phyloP scores from a whole-genome alignment of 2,113 vertebrate genomes.

The Plestiodon gilberti region DNA sequence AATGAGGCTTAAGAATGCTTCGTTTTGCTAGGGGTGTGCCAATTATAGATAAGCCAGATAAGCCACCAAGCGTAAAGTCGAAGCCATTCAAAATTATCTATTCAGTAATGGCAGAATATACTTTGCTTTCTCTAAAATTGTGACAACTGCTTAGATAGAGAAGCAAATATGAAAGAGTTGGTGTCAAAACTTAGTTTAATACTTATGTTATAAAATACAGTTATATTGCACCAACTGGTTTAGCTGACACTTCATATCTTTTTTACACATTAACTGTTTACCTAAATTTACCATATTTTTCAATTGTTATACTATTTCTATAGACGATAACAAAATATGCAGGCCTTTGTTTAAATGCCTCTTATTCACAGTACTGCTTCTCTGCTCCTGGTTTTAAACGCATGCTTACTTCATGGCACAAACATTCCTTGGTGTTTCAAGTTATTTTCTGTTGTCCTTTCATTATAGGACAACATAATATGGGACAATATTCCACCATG shows the following conservation, averaged over 20 bases:
- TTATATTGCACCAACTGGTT: neutral
- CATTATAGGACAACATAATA: neutral
- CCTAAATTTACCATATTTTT: rapidly evolving
- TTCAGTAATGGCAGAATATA: conserved; percentile 4
- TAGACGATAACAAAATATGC: neutral
- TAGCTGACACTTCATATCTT: neutral
- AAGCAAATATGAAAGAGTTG: neutral
- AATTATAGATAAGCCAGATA: neutral
- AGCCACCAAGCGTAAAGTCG: neutral
- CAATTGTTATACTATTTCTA: conserved; percentile 7
- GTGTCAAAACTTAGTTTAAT: conserved; percentile 7
- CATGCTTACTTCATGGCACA: rapidly evolving
- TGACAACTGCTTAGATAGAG: neutral
- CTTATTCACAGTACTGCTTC: rapidly evolving
- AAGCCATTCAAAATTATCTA: conserved; percentile 3
- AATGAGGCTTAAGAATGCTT: neutral
- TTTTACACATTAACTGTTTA: conserved; percentile 5
- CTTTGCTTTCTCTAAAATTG: neutral
- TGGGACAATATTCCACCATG: neutral
- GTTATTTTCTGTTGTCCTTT: neutral
- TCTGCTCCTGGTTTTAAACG: neutral
- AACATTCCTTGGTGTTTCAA: neutral
- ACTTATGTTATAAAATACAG: neutral
- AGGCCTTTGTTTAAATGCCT: rapidly evolving
- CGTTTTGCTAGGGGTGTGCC: neutral